Base-by-base conservation (phyloP, 2,888 invertebrate species). In the Callosobruchus maculatus region DNA sequence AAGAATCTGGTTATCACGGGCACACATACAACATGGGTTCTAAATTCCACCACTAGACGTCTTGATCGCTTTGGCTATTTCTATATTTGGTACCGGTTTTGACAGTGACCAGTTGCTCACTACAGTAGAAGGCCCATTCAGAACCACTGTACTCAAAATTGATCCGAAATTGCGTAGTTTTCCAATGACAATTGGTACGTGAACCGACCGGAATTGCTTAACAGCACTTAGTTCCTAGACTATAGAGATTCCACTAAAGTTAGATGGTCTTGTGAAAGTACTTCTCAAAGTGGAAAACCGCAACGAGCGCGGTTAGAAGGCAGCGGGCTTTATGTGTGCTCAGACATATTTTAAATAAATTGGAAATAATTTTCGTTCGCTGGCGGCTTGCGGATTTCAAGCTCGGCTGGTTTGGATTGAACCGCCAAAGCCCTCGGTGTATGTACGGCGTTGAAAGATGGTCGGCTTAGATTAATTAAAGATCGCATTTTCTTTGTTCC, bases 321-420 rank as follows among this genome's bases (percentile, higher is more conserved):
- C 68, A 20, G 22, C 68, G 22, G 22, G 5, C 4, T 20, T 68
- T 68, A 68, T 68, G 68, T 68, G 13, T 13, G 22, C 68, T 49
- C 68, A 9, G 68, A 68, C 68, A 68, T 68, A 68, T 68, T 68
- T 68, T 68, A 68, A 68, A 68, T 68, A 68, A 68, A 68, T 68
- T 22, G 22, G 21, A 68, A 68, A 68, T 68, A 68, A 68, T 68
- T 68, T 68, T 68, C 49, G 49, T 18, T 49, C 49, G 13, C 49
- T 49, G 5, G 49, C 49, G 49, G 49, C 49, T 18, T 49, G 49
- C 49, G 49, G 49, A 49, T 49, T 49, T 49, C 49, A 49, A 13
- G 13, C 49, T 49, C 18, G 13, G 49, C 13, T 49, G 49, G 49
- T 18, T 49, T 49, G 49, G 49, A 49, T 49, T 49, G 13, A 18